These are phyloP conservation scores for Chironomus riparius DNA, from an alignment of 2,888 invertebrate genomes.

Conservation along the genomic window DNA sequence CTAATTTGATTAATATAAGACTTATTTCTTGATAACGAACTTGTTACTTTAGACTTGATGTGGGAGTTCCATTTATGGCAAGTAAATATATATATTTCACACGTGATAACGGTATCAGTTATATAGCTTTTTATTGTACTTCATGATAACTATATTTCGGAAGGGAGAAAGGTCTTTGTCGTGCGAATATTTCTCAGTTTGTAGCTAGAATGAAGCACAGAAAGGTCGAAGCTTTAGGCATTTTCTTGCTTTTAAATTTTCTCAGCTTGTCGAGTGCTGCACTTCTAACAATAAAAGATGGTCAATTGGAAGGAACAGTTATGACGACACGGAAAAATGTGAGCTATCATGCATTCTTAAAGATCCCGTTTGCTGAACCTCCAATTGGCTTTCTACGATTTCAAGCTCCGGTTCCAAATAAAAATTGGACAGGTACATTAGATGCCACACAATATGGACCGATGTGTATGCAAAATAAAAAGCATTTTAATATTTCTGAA, in stretches of 20 bases:
- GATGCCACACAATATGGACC: slow-evolving; percentile 52
- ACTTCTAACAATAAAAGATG: slow-evolving; percentile 29
- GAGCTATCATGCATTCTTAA: slow-evolving; percentile 41
- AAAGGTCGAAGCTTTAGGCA: not conserved
- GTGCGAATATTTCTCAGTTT: not conserved
- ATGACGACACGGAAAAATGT: slow-evolving; percentile 37
- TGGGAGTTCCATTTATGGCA: no score
- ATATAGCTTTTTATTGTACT: not conserved
- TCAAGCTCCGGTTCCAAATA: slow-evolving; percentile 42
- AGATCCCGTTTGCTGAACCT: slow-evolving; percentile 40
- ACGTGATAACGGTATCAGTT: not conserved
- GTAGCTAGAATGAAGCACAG: not conserved
- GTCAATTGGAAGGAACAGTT: slow-evolving; percentile 39
- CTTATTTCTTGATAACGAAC: no score
- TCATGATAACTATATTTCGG: not conserved
- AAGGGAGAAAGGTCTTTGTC: not conserved
- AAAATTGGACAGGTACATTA: slow-evolving; percentile 44
- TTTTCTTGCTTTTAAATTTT: not conserved
- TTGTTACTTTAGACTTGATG: no score
- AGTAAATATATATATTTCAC: no score
- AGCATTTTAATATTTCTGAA: slow-evolving; percentile 41
- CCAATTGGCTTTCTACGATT: slow-evolving; percentile 38
- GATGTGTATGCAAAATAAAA: slow-evolving; percentile 40
- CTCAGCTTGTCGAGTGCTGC: not conserved
- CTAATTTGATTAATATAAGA: no score